Conservation (phyloP, 2,888 invertebrate genomes). For the Limnephilus lunatus region DNA sequence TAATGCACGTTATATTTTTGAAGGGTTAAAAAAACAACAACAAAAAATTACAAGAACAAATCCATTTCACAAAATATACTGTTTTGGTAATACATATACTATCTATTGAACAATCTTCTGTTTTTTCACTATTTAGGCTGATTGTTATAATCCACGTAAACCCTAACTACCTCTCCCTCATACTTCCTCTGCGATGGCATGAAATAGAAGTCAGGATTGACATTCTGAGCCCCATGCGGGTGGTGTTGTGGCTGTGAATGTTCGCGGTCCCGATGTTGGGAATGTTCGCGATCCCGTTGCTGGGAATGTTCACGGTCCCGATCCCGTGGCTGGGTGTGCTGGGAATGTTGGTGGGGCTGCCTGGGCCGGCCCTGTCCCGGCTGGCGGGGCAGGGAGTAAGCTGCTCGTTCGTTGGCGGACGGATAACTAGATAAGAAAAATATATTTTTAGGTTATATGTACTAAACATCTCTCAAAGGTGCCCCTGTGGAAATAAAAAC, state of each 20-base stretch:
- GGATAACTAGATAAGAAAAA: conserved; percentile 68
- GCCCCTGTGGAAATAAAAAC: no score
- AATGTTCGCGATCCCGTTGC: conserved; percentile 71
- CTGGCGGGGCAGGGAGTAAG: conserved; percentile 86
- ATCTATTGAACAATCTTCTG: not conserved
- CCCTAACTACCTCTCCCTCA: conserved; percentile 92
- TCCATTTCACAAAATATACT: not conserved
- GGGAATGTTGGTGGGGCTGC: conserved; percentile 56
- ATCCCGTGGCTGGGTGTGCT: not conserved
- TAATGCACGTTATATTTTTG: not conserved
- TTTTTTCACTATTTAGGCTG: conserved; percentile 76
- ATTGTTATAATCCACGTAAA: conserved; percentile 89
- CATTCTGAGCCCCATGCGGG: conserved; percentile 70
- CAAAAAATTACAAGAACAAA: no score
- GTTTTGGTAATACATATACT: not conserved
- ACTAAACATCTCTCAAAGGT: no score
- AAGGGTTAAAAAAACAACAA: not conserved
- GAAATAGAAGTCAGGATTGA: conserved; percentile 94
- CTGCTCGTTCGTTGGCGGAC: conserved; percentile 79
- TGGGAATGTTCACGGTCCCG: not conserved
- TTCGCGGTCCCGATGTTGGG: conserved; percentile 82
- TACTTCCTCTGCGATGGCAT: conserved; percentile 97
- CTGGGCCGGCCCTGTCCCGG: conserved; percentile 69
- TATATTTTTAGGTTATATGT: not conserved
- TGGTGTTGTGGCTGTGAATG: conserved; percentile 66